Evolutionary conservation across 2,113 vertebrate species (phyloP).

Genomic region (Oceanodroma tethys): DNA sequence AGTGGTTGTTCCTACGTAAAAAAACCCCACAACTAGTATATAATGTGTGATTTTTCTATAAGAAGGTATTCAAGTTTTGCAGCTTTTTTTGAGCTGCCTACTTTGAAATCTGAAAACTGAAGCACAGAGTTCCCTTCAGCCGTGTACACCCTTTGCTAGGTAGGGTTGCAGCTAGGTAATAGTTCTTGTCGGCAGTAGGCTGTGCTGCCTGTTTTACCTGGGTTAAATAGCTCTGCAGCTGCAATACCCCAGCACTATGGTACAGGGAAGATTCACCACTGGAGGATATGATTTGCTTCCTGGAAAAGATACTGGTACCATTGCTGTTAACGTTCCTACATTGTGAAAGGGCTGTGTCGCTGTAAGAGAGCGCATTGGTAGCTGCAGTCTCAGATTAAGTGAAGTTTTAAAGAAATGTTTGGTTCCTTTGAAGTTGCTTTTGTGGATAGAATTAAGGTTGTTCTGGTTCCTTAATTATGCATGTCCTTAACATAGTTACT

Average conservation of each 20-base stretch:
- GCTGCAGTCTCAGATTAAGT: background rate
- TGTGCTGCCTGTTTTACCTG: background rate
- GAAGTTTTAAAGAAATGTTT: background rate
- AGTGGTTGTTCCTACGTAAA: background rate
- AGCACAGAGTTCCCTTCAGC: background rate
- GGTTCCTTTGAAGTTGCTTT: background rate
- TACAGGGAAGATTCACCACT: background rate
- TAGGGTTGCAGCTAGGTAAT: rapidly evolving
- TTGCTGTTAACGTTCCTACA: background rate
- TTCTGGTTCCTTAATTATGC: background rate
- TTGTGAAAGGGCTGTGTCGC: background rate
- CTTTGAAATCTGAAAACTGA: background rate
- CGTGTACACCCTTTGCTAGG: background rate
- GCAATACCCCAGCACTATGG: background rate
- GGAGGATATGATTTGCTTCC: background rate
- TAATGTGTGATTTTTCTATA: background rate
- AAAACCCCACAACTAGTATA: background rate
- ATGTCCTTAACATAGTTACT: background rate
- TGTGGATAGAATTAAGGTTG: background rate
- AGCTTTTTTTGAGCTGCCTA: background rate
- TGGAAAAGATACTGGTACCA: background rate
- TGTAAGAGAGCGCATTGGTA: background rate
- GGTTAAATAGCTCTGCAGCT: background rate
- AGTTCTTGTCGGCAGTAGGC: background rate
- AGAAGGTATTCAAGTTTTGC: background rate